A percentile compares a stretch with the other conserved stretches of the same genome.
phyloP scores from a whole-genome alignment of 2,888 invertebrate genomes.

The Eurytoma adleriae region DNA sequence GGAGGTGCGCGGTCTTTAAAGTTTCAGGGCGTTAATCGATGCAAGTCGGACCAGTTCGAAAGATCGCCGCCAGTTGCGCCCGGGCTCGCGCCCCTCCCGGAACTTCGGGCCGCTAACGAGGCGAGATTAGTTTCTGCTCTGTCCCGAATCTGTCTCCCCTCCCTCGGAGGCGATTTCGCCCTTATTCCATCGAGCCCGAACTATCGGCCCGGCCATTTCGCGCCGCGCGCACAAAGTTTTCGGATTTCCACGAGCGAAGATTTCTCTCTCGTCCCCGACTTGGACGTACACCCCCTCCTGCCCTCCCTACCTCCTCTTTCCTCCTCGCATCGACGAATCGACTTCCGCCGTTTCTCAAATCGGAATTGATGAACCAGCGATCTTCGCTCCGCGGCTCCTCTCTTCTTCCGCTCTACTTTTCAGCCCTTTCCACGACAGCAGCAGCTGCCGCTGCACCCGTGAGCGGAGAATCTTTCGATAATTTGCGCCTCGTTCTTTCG shows the following conservation, averaged over 20 bases:
- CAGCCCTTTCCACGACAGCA: neutral
- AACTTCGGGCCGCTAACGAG: conserved; percentile 57
- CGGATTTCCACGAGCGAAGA: conserved; percentile 50
- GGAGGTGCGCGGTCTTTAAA: conserved; percentile 64
- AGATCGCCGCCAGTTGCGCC: conserved; percentile 58
- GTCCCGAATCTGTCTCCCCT: conserved; percentile 19
- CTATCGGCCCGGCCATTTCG: conserved; percentile 29
- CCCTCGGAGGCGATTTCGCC: conserved; percentile 46
- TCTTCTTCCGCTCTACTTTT: conserved; percentile 45
- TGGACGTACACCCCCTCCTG: neutral
- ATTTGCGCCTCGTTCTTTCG: conserved; percentile 43
- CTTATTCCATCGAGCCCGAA: conserved; percentile 42
- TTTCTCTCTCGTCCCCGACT: conserved; percentile 19
- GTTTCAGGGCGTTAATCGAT: conserved; percentile 70
- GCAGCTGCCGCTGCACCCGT: neutral
- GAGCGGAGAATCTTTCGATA: conserved; percentile 45
- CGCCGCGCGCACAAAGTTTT: conserved; percentile 55
- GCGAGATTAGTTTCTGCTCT: conserved; percentile 64
- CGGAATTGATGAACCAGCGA: conserved; percentile 54
- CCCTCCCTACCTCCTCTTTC: too few species aligned
- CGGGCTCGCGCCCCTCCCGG: neutral
- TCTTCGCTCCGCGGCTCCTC: conserved; percentile 24
- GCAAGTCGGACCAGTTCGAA: conserved; percentile 65
- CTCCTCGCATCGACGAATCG: neutral
- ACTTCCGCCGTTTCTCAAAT: conserved; percentile 44